Base-by-base conservation (phyloP, 2,888 invertebrate species). In the Prenolepis imparis region DNA sequence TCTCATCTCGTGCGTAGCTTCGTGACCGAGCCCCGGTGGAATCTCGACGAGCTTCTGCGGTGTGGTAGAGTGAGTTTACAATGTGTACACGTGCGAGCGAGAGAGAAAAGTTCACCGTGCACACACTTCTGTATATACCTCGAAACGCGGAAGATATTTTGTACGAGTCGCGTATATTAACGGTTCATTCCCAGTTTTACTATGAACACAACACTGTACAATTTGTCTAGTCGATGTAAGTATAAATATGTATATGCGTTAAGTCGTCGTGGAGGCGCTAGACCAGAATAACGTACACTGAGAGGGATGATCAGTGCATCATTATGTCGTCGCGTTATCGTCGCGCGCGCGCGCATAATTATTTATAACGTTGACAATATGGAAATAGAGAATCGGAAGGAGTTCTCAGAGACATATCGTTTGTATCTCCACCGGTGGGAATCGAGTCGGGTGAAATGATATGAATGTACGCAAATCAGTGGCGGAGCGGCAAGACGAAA, bases 101-200 rank as follows among this genome's bases (percentile, higher is more conserved):
- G 80, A 84, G 84, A 86, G 18, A 18, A 52, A 52, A 52, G 84
- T 18, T 66, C 41, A n/a, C 41, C 67, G 77, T 36, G 21, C 68
- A 66, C 68, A 66, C 66, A 66, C 55, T 66, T n/a, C 81, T 92
- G 92, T 94, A 93, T 89, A 92, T 92, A 94, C 86, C 91, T 91
- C 91, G 86, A 82, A 89, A 93, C 89, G 92, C 91, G 91, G 85
- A 93, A 84, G 91, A 93, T 94, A 94, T 94, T 94, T 94, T 94
- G 93, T 94, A 94, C 94, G 90, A 88, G 93, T 93, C 91, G 92
- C 90, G 92, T 87, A 89, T 91, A 80, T 80, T 59, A 89, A 83
- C 86, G 70, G 87, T 86, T 90, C 86, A 90, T 87, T 84, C 88
- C 88, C 84, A 87, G 87, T 91, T 91, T 93, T 89, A 91, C 84